Evolutionary conservation across 1,140 invertebrate genomes (phyloP), one percentile per base, ranked within the genome.

Genomic region (Drosophila grimshawi): DNA sequence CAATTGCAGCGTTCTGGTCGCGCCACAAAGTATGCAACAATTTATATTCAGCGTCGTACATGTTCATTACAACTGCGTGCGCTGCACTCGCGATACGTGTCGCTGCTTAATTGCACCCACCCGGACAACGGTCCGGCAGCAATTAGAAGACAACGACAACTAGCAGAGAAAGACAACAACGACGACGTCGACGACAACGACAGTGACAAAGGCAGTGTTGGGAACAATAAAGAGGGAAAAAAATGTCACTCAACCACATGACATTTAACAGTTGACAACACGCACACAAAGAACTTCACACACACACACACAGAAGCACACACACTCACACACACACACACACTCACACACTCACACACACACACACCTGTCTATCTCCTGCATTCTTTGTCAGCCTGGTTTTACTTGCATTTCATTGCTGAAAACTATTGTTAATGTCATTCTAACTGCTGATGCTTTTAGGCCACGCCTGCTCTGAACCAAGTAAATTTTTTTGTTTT

Each of bases 361-460:
- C 30, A 43, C 49, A 75, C 59, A 76, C 32, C 57, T 55, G 30
- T 41, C 7, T 56, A 7, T 60, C 45, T 45, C 5, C 6, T 29
- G 7, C 19, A 33, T 10, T 46, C 27, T 62, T 5, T 29, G 48
- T 32, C 60, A 2, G 41, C 48, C 19, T 5, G 62, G 52, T 39
- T 11, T 11, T 39, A 39, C 55, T 69, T 89, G 85, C 70, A 80
- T 89, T 83, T 89, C 69, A 83, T 85, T 89, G 77, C 85, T 80
- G 78, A 69, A 85, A 88, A 89, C 85, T 81, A 85, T 88, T 85
- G 81, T 89, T 88, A 88, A 88, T 89, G 85, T 79, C 85, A 75
- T 75, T 89, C 83, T 80, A 88, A 83, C 77, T 89, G 73, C 65
- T 62, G 62, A 57, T 56, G 66, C 61, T 65, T 64, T 70, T 67